A percentile compares a stretch with the other conserved stretches of the same genome.
These are phyloP conservation scores for Drosophila meridiana DNA, from an alignment of 2,888 invertebrate species.

Conservation along the genomic window DNA sequence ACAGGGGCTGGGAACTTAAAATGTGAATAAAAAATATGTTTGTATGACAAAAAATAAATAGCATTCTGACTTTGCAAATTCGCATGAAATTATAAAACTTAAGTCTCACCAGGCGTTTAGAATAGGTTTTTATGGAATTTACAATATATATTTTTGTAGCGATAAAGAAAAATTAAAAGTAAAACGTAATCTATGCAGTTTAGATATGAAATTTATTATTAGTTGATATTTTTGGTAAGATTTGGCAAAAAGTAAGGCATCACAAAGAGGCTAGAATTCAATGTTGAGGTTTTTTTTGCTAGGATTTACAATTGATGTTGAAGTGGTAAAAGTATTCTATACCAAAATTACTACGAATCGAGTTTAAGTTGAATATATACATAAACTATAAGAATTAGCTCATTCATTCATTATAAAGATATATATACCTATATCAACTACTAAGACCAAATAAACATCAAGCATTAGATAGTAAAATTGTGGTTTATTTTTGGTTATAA, in stretches of 20 bases:
- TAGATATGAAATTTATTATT: background rate
- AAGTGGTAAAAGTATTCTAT: too few species aligned
- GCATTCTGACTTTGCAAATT: constrained; percentile 12
- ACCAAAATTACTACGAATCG: too few species aligned
- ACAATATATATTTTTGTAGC: background rate
- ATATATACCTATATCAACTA: background rate
- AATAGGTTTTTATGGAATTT: constrained; percentile 9
- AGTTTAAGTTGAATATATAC: too few species aligned
- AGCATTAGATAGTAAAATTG: background rate
- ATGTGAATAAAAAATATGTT: constrained; percentile 3
- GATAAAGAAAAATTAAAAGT: background rate
- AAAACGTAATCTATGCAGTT: background rate
- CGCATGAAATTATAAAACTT: constrained; percentile 5
- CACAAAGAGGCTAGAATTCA: background rate
- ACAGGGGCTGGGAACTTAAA: constrained; percentile 9
- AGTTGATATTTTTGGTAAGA: background rate
- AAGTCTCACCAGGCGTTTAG: background rate
- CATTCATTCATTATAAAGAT: background rate
- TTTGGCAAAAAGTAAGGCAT: background rate
- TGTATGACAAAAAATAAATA: background rate
- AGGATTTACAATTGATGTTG: too few species aligned
- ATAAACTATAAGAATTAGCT: too few species aligned
- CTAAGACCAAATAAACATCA: background rate
- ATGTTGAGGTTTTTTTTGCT: too few species aligned
- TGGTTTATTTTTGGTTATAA: background rate